Base-by-base conservation (phyloP, 2,888 invertebrate species). In the Desoria tigrina region DNA sequence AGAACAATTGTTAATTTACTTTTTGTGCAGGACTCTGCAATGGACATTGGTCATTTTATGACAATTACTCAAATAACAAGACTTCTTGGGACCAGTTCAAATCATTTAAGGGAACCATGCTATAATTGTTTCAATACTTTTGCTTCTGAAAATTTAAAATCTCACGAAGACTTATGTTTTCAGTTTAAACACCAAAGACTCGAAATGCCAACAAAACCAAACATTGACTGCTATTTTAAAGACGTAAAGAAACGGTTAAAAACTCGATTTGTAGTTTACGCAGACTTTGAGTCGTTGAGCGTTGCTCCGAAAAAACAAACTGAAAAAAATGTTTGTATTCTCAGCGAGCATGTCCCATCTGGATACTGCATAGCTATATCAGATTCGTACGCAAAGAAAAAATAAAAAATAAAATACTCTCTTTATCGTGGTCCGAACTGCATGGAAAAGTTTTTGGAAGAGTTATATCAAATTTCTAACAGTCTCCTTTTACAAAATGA, bases 331-430 rank as follows among this genome's bases (percentile, higher is more conserved):
- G 24, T 24, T 16, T 18, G 4, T 7, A 24, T 11, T 18, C 21
- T 18, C 24, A 14, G 24, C 4, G 11, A 54, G 39, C 65, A 65
- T 21, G 26, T 60, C 23, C 55, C 60, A 14, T 65, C 42, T 39
- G 56, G 50, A 2, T 61, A 42, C 55, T 23, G 50, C 1, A 56
- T 42, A 7, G 59, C 24, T 9, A 32, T 60, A 7, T 18, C 49
- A 16, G 42, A 55, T 9, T 14, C 32, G 4, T 32, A 32, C 11
- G 6, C 6, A 7, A 32, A 32, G 21, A 28, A 65, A 42, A 55
- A 51, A 2, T 32, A 42, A 16, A n/a, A 32, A 1, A 53, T 61
- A 37, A 1, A 24, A 0, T 16, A n/a, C 3, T n/a, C 18, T 37
- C 16, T 27, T 3, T 61, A 54, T 21, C 28, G 61, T 9, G 61